Evolutionary conservation across 2,797 vertebrate species (phyloP), one percentile per base, ranked within the genome.

Genomic region (Salmo trutta): DNA sequence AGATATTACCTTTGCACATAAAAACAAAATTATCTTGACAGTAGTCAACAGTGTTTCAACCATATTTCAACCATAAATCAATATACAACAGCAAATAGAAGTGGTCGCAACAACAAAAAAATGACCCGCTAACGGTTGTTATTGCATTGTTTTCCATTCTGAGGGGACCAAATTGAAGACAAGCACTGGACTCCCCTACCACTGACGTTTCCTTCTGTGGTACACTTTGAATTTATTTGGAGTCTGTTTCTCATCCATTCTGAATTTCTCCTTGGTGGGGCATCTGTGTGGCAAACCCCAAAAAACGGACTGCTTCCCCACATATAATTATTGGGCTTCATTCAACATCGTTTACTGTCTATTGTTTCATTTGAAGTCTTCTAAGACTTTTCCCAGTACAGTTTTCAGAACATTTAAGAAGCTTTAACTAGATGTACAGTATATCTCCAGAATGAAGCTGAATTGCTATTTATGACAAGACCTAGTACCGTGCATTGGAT

Each of bases 231-330:
- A 5, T n/a, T 56, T 4, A 19, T 56, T 56, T 19, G 54, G 17
- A 77, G 74, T 41, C 24, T 71, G 68, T 17, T 69, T 77, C 67
- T 77, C 36, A 33, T 75, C 73, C 36, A 17, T 75, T 76, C 75
- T 24, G 71, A 16, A 56, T 65, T 74, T 74, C 53, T 56, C 77
- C 19, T 79, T 70, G 73, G 75, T 82, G 64, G 76, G 67, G 79
- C 51, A 66, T 72, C 75, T 33, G 29, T 36, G 78, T 73, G 76
- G 77, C 59, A 75, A 66, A 67, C 64, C 70, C 67, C 54, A 27
- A 76, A 82, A 82, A 79, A 74, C 17, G 15, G 62, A 56, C 53
- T 19, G 53, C 5, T 56, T 56, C 16, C 53, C 17, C 53, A 54
- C 4, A 56, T 4, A 54, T 56, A n/a, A 56, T 17, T 56, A 56